Evolutionary conservation across 2,888 invertebrate species (phyloP).

Genomic region (Mactromeris polynyma): DNA sequence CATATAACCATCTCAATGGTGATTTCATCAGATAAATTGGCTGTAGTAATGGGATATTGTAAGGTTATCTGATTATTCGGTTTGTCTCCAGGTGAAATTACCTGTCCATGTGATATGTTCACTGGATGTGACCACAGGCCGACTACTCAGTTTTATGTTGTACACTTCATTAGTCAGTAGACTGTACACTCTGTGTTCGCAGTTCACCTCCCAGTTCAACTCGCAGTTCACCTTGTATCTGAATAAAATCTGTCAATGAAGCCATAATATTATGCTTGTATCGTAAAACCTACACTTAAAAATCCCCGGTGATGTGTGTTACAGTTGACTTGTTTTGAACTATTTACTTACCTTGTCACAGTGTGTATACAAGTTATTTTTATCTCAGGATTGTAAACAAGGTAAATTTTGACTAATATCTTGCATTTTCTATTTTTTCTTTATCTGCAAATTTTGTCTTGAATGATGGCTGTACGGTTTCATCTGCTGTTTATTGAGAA

Average conservation of each 20-base stretch:
- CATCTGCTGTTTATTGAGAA: background rate
- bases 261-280: background rate
- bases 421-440: background rate
- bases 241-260: constrained; percentile 5
- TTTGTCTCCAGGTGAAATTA: constrained; percentile 1
- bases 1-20: background rate
- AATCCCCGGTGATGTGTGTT: constrained; percentile 7
- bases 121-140: background rate
- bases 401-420: constrained; percentile 2
- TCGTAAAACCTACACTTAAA: background rate
- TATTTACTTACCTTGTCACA: constrained; percentile 15
- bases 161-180: background rate
- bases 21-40: background rate
- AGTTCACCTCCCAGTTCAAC: too few species aligned
- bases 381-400: constrained; percentile 12
- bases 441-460: background rate
- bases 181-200: background rate
- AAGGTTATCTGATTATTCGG: background rate
- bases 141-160: background rate
- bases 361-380: constrained; percentile 9
- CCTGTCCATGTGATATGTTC: background rate
- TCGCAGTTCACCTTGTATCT: too few species aligned
- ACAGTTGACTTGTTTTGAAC: constrained; percentile 22
- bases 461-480: background rate
- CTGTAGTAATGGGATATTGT: background rate